A percentile compares a stretch with the other conserved stretches of the same genome.
These are phyloP conservation scores for Macrotis lagotis DNA, from an alignment of 2,113 vertebrate genomes.

Conservation along the genomic window DNA sequence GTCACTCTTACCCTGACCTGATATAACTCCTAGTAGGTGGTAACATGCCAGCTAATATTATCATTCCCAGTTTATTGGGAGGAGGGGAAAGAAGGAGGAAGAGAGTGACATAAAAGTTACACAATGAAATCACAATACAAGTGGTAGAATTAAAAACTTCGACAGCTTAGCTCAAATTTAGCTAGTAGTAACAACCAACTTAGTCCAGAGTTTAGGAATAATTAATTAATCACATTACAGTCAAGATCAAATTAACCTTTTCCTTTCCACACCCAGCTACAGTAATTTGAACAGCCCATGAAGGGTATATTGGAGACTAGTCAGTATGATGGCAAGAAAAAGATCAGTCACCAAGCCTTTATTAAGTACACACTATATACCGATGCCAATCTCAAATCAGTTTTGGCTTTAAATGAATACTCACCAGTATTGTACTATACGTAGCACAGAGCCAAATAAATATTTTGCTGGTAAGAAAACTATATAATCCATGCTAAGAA, in stretches of 20 bases:
- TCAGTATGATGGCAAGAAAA: neutral
- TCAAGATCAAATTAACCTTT: neutral
- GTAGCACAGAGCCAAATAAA: neutral
- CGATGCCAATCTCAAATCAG: neutral
- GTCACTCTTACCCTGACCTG: neutral
- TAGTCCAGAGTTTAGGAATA: neutral
- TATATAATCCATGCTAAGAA: neutral
- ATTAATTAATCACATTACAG: neutral
- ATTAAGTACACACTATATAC: neutral
- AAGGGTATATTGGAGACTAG: neutral
- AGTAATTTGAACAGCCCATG: neutral
- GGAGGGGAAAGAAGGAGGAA: neutral
- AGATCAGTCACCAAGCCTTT: neutral
- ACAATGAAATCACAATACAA: neutral
- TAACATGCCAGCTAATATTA: neutral
- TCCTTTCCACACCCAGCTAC: neutral
- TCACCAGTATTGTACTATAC: neutral
- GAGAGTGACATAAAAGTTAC: neutral
- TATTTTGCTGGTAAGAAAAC: neutral
- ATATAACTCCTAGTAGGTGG: neutral
- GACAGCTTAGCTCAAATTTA: neutral
- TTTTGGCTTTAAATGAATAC: neutral
- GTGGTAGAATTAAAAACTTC: neutral
- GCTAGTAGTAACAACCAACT: neutral
- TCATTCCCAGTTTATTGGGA: neutral